Evolutionary conservation across 2,113 vertebrate genomes (phyloP).

Genomic region (Mustela lutreola): DNA sequence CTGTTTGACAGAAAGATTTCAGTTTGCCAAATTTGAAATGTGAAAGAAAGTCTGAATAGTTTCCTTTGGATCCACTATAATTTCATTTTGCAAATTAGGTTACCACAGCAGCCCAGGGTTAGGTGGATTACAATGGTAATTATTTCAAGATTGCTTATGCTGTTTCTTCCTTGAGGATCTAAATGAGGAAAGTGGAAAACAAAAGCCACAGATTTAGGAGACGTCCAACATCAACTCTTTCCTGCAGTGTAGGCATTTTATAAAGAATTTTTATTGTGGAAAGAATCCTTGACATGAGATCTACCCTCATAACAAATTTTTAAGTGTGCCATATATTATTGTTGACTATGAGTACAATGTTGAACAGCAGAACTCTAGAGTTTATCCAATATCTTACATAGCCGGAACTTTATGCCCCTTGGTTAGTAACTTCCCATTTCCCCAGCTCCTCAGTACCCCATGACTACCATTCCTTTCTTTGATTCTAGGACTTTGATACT

Average conservation of each 20-base stretch:
- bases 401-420: background rate
- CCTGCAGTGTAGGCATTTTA: background rate
- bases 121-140: slow-evolving; percentile 39
- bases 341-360: accelerated
- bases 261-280: background rate
- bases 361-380: background rate
- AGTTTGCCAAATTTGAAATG: background rate
- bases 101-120: background rate
- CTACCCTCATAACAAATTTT: background rate
- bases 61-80: background rate
- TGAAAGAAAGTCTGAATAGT: background rate
- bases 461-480: background rate
- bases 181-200: background rate
- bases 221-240: background rate
- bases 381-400: background rate
- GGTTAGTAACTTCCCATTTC: background rate
- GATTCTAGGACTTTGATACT: background rate
- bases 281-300: background rate
- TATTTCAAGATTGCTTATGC: slow-evolving; percentile 13
- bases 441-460: background rate
- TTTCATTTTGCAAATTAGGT: slow-evolving; percentile 53
- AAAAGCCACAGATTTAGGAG: background rate
- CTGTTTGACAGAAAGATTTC: background rate
- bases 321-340: no score
- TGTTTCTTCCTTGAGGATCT: background rate